Percentiles rank a stretch among this genome's conserved stretches.
phyloP scores from a whole-genome alignment of 2,888 invertebrate genomes.

The Chydorus sphaericus region DNA sequence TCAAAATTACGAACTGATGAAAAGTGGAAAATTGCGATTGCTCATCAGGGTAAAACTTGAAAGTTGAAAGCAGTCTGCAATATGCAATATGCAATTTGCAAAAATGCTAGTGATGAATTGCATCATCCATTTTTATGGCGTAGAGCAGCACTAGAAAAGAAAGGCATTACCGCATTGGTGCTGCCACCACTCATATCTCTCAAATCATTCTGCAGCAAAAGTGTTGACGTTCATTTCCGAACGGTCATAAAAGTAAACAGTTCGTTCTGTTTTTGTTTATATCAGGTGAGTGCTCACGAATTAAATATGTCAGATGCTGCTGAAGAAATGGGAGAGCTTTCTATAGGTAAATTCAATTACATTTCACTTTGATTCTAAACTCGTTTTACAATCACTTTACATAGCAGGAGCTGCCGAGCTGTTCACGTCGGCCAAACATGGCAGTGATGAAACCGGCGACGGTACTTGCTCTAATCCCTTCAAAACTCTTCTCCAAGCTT shows the following conservation, averaged over 20 bases:
- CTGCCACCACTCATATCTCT: neutral
- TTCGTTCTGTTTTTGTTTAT: too few relatives aligned
- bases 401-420: constrained; percentile 41
- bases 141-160: constrained; percentile 1
- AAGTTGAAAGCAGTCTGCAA: too few relatives aligned
- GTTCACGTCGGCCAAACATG: constrained; percentile 78
- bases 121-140: neutral
- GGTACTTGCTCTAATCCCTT: constrained; percentile 72
- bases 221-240: too few relatives aligned
- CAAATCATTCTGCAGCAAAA: too few relatives aligned
- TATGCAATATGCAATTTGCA: too few relatives aligned
- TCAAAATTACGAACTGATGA: too few relatives aligned
- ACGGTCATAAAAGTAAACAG: too few relatives aligned
- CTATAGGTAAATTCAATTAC: constrained; percentile 16
- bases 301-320: constrained; percentile 16
- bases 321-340: constrained; percentile 17
- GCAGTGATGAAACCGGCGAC: constrained; percentile 73
- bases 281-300: too few relatives aligned
- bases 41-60: too few relatives aligned
- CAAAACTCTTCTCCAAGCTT: constrained; percentile 77
- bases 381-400: neutral
- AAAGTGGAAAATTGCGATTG: too few relatives aligned
- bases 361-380: neutral
- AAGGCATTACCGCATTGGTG: neutral
- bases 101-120: too few relatives aligned